Conservation (phyloP, 2,797 vertebrate species). For the Syndactyla subalaris region DNA sequence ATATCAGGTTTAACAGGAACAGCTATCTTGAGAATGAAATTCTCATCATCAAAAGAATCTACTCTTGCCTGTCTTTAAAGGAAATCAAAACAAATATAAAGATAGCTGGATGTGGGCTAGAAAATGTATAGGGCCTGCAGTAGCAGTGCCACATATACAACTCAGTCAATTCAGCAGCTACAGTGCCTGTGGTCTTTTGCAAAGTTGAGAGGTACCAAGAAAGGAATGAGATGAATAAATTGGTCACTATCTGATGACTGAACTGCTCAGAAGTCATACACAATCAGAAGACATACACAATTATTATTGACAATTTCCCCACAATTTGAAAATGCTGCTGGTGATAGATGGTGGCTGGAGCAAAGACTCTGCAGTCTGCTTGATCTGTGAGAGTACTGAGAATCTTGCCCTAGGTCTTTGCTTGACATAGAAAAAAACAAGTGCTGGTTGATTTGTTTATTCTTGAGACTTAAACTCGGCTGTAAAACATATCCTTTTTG, state of each 20-base stretch:
- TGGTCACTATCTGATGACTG: slow-evolving; percentile 40
- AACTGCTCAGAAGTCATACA: slow-evolving; percentile 47
- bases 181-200: slow-evolving; percentile 12
- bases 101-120: not conserved
- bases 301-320: slow-evolving; percentile 59
- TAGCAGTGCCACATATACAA: slow-evolving; percentile 8
- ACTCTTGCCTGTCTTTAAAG: not conserved
- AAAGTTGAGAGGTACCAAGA: not conserved
- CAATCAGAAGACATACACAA: slow-evolving; percentile 17
- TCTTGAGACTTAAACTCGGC: slow-evolving; percentile 11
- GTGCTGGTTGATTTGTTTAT: slow-evolving; percentile 58
- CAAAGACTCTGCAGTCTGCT: not conserved
- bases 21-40: not conserved
- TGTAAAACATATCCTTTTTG: slow-evolving; percentile 41
- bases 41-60: not conserved
- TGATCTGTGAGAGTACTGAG: slow-evolving; percentile 36
- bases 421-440: slow-evolving; percentile 53
- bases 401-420: slow-evolving; percentile 60
- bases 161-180: slow-evolving; percentile 6
- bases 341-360: slow-evolving; percentile 45
- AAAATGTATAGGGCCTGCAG: not conserved
- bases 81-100: slow-evolving; percentile 40
- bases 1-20: not conserved
- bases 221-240: slow-evolving; percentile 45
- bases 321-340: slow-evolving; percentile 41